A percentile compares a stretch with the other conserved stretches of the same genome.
These are phyloP conservation scores for Hirtodrosophila duncani DNA, from an alignment of 2,888 invertebrate species.

Conservation along the genomic window DNA sequence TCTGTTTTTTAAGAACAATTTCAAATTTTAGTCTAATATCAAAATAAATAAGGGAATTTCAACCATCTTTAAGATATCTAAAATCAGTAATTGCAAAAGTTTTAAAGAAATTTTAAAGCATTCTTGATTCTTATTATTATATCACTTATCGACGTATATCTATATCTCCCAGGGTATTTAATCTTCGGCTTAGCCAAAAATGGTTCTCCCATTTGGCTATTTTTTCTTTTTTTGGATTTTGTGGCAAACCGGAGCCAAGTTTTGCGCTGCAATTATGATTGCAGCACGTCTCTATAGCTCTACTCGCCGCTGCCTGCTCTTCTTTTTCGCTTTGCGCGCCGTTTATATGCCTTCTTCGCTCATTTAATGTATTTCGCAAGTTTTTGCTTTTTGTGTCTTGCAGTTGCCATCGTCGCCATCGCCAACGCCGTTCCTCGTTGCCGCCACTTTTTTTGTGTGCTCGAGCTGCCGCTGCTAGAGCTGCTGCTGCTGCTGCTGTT, in stretches of 20 bases:
- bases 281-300: conserved; percentile 23
- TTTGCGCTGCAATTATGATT: conserved; percentile 69
- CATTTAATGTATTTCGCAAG: conserved; percentile 65
- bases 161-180: too few relatives aligned
- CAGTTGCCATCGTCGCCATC: too few relatives aligned
- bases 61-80: too few relatives aligned
- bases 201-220: not conserved
- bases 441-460: conserved; percentile 36
- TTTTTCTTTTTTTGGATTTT: conserved; percentile 17
- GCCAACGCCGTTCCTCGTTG: too few relatives aligned
- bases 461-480: conserved; percentile 5
- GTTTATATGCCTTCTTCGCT: conserved; percentile 69
- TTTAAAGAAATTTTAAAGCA: too few relatives aligned
- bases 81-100: too few relatives aligned
- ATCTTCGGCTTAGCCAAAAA: too few relatives aligned
- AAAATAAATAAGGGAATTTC: too few relatives aligned
- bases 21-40: too few relatives aligned
- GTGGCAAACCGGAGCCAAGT: conserved; percentile 52
- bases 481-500: conserved; percentile 22
- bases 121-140: too few relatives aligned
- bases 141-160: too few relatives aligned
- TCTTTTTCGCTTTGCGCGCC: conserved; percentile 44
- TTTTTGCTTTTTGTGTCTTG: conserved; percentile 42
- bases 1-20: too few relatives aligned
- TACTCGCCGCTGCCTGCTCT: not conserved